Conservation (phyloP, 2,888 invertebrate species). For the Augiades crinisus region DNA sequence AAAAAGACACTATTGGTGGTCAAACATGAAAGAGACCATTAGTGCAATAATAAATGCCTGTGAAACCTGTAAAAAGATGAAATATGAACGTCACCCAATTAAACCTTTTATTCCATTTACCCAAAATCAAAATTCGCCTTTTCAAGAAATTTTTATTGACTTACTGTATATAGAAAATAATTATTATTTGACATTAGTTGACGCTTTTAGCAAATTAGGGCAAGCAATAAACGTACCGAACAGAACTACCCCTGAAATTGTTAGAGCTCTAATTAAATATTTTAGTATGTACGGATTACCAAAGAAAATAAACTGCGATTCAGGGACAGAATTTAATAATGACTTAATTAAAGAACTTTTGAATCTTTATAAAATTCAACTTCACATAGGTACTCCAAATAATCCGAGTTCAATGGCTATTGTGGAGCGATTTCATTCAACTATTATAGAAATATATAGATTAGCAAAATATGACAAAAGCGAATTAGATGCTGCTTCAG, state of each 20-base stretch:
- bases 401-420: constrained; percentile 35
- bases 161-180: constrained; percentile 17
- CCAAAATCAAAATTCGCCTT: background rate
- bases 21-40: constrained; percentile 22
- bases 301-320: constrained; percentile 27
- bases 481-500: background rate
- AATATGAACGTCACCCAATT: constrained; percentile 24
- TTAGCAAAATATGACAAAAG: constrained; percentile 22
- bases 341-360: constrained; percentile 29
- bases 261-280: constrained; percentile 29
- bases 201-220: constrained; percentile 28
- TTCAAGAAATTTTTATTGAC: constrained; percentile 23
- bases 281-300: constrained; percentile 31
- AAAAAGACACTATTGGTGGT: background rate
- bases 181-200: constrained; percentile 25
- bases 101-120: constrained; percentile 7
- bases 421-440: constrained; percentile 33
- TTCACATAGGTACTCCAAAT: constrained; percentile 34
- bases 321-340: constrained; percentile 30
- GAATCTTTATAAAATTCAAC: constrained; percentile 32
- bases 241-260: constrained; percentile 29
- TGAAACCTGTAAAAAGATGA: constrained; percentile 26
- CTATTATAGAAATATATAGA: constrained; percentile 16
- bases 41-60: constrained; percentile 23
- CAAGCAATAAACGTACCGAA: constrained; percentile 26